These are phyloP conservation scores for Sardinella longiceps DNA, from an alignment of 2,797 vertebrate genomes.

Conservation along the genomic window DNA sequence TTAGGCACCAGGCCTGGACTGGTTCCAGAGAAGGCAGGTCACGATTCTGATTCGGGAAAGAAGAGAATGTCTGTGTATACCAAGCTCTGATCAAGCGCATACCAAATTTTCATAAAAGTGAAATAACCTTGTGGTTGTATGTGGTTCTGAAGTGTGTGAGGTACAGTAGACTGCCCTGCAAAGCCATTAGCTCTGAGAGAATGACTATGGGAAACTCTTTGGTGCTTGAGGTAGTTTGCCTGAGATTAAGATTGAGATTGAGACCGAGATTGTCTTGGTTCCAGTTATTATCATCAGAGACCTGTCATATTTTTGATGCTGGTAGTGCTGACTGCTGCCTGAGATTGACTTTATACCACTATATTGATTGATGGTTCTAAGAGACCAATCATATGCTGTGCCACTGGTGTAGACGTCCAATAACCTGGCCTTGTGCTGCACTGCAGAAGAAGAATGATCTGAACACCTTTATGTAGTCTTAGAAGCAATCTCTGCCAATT, in stretches of 20 bases:
- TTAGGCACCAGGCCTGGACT: neutral
- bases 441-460: neutral
- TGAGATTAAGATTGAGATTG: no score
- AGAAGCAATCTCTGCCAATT: slow-evolving; percentile 13
- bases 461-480: slow-evolving; percentile 8
- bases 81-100: neutral
- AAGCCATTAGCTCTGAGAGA: neutral
- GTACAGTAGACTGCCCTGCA: neutral
- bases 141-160: neutral
- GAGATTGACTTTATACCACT: no score
- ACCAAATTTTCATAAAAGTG: neutral
- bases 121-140: neutral
- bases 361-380: no score
- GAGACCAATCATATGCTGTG: neutral
- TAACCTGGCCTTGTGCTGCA: neutral
- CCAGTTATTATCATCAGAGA: no score
- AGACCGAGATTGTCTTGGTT: no score
- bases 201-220: neutral
- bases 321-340: neutral
- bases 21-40: neutral
- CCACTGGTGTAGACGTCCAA: neutral
- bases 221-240: neutral
- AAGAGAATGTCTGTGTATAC: neutral
- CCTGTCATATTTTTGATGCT: neutral
- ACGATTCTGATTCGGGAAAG: neutral